Percentiles rank a stretch among this genome's conserved stretches.
These are phyloP conservation scores for Delphinus delphis DNA, from an alignment of 2,113 vertebrate genomes.

Conservation along the genomic window DNA sequence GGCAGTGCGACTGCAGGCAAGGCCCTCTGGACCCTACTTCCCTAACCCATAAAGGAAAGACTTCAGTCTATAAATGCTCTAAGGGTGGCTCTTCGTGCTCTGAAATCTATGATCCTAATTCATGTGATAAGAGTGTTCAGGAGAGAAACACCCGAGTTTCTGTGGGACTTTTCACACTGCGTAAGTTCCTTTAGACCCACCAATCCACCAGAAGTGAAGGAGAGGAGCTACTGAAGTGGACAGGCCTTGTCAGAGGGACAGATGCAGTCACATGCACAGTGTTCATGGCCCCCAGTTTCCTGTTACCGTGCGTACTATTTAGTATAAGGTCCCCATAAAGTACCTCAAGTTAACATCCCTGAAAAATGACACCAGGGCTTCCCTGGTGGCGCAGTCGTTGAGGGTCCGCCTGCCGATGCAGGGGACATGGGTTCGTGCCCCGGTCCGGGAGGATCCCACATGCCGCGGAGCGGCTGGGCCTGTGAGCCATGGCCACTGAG, in stretches of 20 bases:
- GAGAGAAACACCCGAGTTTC: not conserved
- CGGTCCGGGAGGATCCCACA: no score
- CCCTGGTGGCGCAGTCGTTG: no score
- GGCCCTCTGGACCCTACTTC: not conserved
- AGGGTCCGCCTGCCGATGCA: no score
- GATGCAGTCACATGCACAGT: rapidly evolving
- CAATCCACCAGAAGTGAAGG: not conserved
- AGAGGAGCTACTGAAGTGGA: not conserved
- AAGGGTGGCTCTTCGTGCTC: not conserved
- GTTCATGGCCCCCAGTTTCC: not conserved
- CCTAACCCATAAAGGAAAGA: not conserved
- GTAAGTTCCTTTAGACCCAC: not conserved
- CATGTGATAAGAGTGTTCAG: not conserved
- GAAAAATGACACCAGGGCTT: not conserved
- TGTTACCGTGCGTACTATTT: rapidly evolving
- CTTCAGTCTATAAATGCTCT: not conserved
- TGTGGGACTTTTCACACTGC: rapidly evolving
- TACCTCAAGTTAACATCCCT: not conserved
- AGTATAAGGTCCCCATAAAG: no score
- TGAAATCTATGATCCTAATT: not conserved
- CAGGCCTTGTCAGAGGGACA: not conserved
- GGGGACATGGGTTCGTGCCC: no score
- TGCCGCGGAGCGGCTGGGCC: no score
- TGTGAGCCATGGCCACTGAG: no score
- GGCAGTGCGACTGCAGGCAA: not conserved